Percentiles rank a stretch among this genome's conserved stretches.
Conservation (phyloP, 2,113 vertebrate genomes). For the Sinocyclocheilus anophthalmus region DNA sequence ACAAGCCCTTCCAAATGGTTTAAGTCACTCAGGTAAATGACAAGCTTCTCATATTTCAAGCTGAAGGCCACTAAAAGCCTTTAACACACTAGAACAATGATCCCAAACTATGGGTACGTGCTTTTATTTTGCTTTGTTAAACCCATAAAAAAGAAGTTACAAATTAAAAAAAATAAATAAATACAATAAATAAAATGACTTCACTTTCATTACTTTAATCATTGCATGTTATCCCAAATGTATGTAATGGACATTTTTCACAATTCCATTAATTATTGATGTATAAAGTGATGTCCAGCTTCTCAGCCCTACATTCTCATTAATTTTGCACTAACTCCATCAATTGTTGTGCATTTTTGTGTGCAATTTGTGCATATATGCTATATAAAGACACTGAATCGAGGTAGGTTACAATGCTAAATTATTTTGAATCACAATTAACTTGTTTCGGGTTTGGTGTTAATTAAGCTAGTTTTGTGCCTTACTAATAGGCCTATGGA, state of each 20-base stretch:
- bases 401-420: not conserved
- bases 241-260: not conserved
- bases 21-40: not conserved
- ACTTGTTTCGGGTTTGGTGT: not conserved
- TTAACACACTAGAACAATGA: not conserved
- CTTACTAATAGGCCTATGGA: not conserved
- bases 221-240: not conserved
- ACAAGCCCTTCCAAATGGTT: constrained; percentile 11
- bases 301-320: not conserved
- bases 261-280: not conserved
- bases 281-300: not conserved
- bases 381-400: not conserved
- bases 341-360: too few species aligned
- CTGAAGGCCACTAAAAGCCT: not conserved
- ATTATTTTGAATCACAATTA: not conserved
- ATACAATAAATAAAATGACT: too few species aligned
- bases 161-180: not conserved
- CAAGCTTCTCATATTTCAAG: not conserved
- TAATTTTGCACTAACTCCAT: too few species aligned
- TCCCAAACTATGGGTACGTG: not conserved
- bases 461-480: not conserved
- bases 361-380: not conserved
- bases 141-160: not conserved
- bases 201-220: not conserved
- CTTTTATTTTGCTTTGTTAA: not conserved